A percentile compares a stretch with the other conserved stretches of the same genome.
Evolutionary conservation across 2,113 vertebrate genomes (phyloP).

Genomic region (Silurus meridionalis): DNA sequence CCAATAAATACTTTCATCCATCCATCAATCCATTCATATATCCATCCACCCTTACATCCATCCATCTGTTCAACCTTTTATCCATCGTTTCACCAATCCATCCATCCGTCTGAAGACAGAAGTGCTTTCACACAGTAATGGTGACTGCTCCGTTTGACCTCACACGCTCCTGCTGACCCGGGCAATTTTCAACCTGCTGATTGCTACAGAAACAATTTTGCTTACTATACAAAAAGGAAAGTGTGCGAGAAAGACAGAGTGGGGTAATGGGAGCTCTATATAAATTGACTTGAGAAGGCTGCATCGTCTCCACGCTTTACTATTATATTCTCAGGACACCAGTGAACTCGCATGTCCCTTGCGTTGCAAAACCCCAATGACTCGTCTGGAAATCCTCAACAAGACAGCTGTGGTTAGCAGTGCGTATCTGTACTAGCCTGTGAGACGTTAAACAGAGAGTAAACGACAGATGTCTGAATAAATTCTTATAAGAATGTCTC

Average conservation of each 20-base stretch:
- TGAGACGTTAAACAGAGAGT: background rate
- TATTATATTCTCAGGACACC: background rate
- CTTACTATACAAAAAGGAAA: background rate
- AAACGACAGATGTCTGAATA: background rate
- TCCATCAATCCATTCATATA: no score
- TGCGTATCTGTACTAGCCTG: background rate
- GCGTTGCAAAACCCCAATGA: background rate
- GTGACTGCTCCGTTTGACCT: background rate
- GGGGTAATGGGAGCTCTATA: background rate
- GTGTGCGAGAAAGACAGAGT: background rate
- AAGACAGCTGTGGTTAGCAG: background rate
- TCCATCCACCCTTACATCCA: no score
- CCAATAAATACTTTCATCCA: no score
- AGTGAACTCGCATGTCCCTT: background rate
- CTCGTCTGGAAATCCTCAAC: background rate
- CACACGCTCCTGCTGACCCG: background rate
- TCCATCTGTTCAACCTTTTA: no score
- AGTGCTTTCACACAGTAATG: background rate
- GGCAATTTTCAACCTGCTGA: conserved; percentile 1
- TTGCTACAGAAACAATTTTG: conserved; percentile 1
- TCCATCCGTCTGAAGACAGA: background rate
- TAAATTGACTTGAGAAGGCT: background rate
- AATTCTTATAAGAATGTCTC: background rate
- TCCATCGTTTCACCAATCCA: background rate
- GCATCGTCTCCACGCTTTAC: conserved; percentile 1